phyloP scores from a whole-genome alignment of 2,888 invertebrate species.

The Mesorhabditis sp. region DNA sequence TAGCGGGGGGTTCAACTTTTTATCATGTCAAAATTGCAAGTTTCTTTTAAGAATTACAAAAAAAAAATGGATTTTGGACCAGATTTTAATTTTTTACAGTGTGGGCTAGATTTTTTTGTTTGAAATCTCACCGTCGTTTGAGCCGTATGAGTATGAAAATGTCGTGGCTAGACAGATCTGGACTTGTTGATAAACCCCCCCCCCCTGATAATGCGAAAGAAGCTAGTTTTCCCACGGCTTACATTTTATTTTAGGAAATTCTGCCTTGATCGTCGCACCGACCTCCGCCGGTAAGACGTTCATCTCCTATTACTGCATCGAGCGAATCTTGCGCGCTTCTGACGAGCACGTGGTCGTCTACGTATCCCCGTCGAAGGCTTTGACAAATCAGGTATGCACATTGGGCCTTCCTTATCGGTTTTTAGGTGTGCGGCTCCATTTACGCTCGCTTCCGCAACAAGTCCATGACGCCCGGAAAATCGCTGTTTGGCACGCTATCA shows the following conservation, averaged over 20 bases:
- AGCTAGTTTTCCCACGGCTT: too few species aligned
- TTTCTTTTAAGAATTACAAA: too few species aligned
- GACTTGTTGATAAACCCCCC: too few species aligned
- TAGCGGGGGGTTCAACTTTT: not conserved
- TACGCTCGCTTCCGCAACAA: constrained; percentile 58
- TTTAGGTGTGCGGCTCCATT: constrained; percentile 55
- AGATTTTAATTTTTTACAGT: too few species aligned
- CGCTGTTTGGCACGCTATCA: constrained; percentile 57
- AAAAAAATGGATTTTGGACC: too few species aligned
- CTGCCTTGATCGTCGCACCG: constrained; percentile 59
- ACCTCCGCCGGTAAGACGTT: constrained; percentile 61
- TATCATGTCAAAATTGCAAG: too few species aligned
- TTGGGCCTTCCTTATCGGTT: not conserved
- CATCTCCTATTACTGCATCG: constrained; percentile 60
- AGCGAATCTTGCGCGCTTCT: constrained; percentile 57
- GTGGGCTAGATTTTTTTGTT: too few species aligned
- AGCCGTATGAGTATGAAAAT: not conserved
- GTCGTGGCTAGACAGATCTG: too few species aligned
- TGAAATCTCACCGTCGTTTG: too few species aligned
- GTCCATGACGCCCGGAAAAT: constrained; percentile 54
- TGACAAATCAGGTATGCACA: constrained; percentile 52
- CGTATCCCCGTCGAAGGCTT: constrained; percentile 59
- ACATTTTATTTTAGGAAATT: constrained; percentile 41
- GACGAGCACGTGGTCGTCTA: constrained; percentile 59
- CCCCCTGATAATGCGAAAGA: too few species aligned